phyloP scores from a whole-genome alignment of 2,888 invertebrate species.

The Melanostoma mellinum region DNA sequence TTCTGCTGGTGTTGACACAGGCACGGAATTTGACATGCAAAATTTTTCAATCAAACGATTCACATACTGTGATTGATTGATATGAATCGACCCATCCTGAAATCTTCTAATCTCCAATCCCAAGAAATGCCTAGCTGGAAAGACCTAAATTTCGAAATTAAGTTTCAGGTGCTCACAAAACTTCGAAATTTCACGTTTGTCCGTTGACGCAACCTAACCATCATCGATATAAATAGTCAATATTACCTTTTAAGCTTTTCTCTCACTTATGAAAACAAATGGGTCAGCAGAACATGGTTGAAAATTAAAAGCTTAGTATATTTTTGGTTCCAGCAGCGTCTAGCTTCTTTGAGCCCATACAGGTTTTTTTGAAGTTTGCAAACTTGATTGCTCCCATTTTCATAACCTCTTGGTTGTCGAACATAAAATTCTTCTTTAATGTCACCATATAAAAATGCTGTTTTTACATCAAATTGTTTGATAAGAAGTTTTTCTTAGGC shows the following conservation, averaged over 20 bases:
- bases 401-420: slow-evolving; percentile 34
- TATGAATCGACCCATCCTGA: slow-evolving; percentile 54
- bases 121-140: neutral
- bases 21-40: too few species aligned
- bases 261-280: slow-evolving; percentile 73
- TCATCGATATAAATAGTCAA: slow-evolving; percentile 11
- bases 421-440: slow-evolving; percentile 36
- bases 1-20: neutral
- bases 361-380: slow-evolving; percentile 67
- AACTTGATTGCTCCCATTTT: slow-evolving; percentile 17
- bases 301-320: slow-evolving; percentile 11
- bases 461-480: slow-evolving; percentile 25
- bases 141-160: slow-evolving; percentile 49
- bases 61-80: slow-evolving; percentile 44
- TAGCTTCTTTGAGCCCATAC: slow-evolving; percentile 44
- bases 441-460: neutral
- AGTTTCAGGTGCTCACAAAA: slow-evolving; percentile 41
- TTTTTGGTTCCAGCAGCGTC: slow-evolving; percentile 7
- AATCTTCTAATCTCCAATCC: slow-evolving; percentile 3
- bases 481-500: slow-evolving; percentile 26
- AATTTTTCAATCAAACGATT: neutral
- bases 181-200: slow-evolving; percentile 39
- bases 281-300: slow-evolving; percentile 69
- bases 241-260: slow-evolving; percentile 44
- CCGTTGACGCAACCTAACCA: slow-evolving; percentile 15